These are phyloP conservation scores for Carassius gibelio DNA, from an alignment of 2,113 vertebrate species.

Conservation along the genomic window DNA sequence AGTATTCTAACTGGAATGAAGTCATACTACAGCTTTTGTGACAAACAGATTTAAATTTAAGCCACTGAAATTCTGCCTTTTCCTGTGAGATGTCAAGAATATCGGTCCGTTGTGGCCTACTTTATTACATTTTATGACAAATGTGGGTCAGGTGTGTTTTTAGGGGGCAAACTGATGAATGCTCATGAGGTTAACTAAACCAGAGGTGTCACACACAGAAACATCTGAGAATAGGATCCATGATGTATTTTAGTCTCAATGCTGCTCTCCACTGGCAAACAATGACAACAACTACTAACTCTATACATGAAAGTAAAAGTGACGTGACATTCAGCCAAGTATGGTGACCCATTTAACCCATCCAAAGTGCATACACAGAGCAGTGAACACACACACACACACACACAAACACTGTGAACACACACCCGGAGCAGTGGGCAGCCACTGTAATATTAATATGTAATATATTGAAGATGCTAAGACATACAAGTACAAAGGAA, in stretches of 20 bases:
- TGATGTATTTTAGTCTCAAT: conserved; percentile 38
- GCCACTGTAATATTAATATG: no score
- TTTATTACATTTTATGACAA: not conserved
- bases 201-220: not conserved
- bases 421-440: no score
- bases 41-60: not conserved
- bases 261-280: conserved; percentile 46
- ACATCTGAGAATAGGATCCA: conserved; percentile 5
- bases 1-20: not conserved
- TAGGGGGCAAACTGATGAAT: conserved; percentile 2
- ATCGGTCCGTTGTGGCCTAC: not conserved
- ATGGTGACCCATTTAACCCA: no score
- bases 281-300: not conserved
- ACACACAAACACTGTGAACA: no score
- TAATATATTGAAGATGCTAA: no score
- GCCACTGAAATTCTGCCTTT: not conserved
- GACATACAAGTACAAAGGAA: no score
- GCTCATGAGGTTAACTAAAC: not conserved
- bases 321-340: no score
- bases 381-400: no score
- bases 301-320: no score
- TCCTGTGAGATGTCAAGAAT: not conserved
- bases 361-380: no score
- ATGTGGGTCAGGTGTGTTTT: not conserved
- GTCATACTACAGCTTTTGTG: not conserved